Evolutionary conservation across 2,888 invertebrate species (phyloP).

Genomic region (Entomobrya multifasciata): DNA sequence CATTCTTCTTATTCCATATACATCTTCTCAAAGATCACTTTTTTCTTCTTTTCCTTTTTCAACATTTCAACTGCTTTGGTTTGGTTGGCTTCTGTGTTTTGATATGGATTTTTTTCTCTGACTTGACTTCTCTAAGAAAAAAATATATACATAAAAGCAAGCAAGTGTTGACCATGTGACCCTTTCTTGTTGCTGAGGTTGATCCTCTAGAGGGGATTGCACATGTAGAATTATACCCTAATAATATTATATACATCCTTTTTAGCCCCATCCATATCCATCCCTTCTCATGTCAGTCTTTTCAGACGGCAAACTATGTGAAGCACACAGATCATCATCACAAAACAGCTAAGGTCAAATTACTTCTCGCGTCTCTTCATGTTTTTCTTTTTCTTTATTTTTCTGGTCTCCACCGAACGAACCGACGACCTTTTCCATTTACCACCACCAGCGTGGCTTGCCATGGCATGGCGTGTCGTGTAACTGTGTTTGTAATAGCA

Average conservation of each 20-base stretch:
- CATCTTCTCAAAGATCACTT: conserved; percentile 60
- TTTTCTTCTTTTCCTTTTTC: not conserved
- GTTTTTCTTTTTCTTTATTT: conserved; percentile 15
- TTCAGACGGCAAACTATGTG: not conserved
- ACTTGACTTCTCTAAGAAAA: conserved; percentile 4
- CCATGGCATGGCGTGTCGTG: conserved; percentile 28
- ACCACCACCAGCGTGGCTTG: conserved; percentile 56
- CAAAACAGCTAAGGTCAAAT: conserved; percentile 66
- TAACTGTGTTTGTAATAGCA: not conserved
- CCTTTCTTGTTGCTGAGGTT: conserved; percentile 63
- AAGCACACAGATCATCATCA: not conserved
- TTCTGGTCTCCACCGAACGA: not conserved
- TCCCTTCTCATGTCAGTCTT: conserved; percentile 62
- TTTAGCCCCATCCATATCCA: conserved; percentile 14
- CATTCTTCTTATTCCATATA: too few species aligned
- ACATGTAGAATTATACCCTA: not conserved
- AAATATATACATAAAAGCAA: conserved; percentile 11
- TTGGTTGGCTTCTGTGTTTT: not conserved
- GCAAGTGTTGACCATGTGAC: conserved; percentile 76
- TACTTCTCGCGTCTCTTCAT: conserved; percentile 57
- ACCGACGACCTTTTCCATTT: conserved; percentile 36
- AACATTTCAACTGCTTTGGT: not conserved
- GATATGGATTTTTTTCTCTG: conserved; percentile 37
- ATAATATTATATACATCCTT: not conserved
- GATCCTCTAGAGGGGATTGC: conserved; percentile 62